phyloP scores from a whole-genome alignment of 2,888 invertebrate species.

The Thumatha senex region DNA sequence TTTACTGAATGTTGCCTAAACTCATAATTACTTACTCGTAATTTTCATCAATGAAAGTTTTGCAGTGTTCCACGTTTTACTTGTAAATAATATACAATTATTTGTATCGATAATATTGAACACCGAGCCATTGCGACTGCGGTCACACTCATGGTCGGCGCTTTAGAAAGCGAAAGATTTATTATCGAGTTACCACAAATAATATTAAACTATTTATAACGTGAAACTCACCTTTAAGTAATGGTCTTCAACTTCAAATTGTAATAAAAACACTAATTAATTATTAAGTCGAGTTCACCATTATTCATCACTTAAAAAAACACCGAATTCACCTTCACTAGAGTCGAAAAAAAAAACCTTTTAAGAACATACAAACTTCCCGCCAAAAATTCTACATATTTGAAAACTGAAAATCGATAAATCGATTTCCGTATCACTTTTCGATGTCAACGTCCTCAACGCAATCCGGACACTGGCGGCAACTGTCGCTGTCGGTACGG shows the following conservation, averaged over 20 bases:
- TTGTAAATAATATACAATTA: constrained; percentile 11
- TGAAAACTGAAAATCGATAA: constrained; percentile 53
- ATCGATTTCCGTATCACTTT: constrained; percentile 52
- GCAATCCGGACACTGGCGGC: constrained; percentile 71
- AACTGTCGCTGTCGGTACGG: constrained; percentile 63
- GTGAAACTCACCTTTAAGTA: constrained; percentile 63
- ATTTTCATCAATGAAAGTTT: constrained; percentile 9
- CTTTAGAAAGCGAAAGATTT: constrained; percentile 78
- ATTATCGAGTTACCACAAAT: constrained; percentile 56
- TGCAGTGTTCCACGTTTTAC: constrained; percentile 4
- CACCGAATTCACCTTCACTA: constrained; percentile 73
- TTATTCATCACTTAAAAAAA: constrained; percentile 67
- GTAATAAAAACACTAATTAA: constrained; percentile 59
- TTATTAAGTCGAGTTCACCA: constrained; percentile 76
- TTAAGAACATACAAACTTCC: constrained; percentile 60
- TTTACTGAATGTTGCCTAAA: constrained; percentile 29
- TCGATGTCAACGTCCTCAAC: constrained; percentile 73
- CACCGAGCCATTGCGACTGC: constrained; percentile 65
- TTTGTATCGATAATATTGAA: constrained; percentile 46
- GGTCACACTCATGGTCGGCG: constrained; percentile 76
- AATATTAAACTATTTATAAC: constrained; percentile 47
- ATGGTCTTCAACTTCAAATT: constrained; percentile 53
- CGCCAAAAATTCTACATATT: constrained; percentile 66
- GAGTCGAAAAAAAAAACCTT: constrained; percentile 48
- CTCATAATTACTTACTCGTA: constrained; percentile 20